Conservation (phyloP, 2,888 invertebrate genomes). For the Strigamia maritima region DNA sequence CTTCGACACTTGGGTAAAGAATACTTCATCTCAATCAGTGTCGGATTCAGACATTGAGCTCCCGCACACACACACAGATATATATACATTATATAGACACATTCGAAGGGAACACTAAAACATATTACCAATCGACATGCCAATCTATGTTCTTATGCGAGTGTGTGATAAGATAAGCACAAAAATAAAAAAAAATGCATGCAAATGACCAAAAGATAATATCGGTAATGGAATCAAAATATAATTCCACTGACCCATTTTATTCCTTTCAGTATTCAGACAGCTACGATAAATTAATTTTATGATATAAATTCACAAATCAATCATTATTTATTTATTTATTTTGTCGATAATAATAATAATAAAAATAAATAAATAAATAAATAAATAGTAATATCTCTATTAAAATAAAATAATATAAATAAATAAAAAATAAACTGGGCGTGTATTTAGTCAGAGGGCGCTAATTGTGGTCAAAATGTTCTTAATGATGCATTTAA, state of each 20-base stretch:
- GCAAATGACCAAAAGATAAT: not conserved
- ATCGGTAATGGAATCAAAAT: slow-evolving; percentile 12
- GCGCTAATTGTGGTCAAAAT: slow-evolving; percentile 26
- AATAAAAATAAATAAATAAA: not conserved
- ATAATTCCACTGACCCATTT: slow-evolving; percentile 8
- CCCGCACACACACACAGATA: not conserved
- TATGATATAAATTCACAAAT: not conserved
- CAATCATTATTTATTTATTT: not conserved
- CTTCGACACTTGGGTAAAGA: slow-evolving; percentile 14
- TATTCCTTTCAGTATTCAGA: not conserved
- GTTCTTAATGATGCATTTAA: slow-evolving; percentile 27
- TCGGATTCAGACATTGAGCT: slow-evolving; percentile 29
- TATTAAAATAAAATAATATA: not conserved
- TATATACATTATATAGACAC: too few relatives aligned
- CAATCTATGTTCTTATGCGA: not conserved
- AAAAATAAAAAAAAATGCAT: slow-evolving; percentile 8
- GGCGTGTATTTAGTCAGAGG: not conserved
- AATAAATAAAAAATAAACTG: not conserved
- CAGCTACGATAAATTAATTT: not conserved
- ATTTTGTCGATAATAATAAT: not conserved
- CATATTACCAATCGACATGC: not conserved
- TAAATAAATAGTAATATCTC: not conserved
- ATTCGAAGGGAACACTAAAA: slow-evolving; percentile 10
- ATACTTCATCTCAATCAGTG: slow-evolving; percentile 26
- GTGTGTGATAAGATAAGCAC: not conserved